Evolutionary conservation across 1,140 invertebrate genomes (phyloP), one percentile per base, ranked within the genome.

Genomic region (Sycophila sp.): DNA sequence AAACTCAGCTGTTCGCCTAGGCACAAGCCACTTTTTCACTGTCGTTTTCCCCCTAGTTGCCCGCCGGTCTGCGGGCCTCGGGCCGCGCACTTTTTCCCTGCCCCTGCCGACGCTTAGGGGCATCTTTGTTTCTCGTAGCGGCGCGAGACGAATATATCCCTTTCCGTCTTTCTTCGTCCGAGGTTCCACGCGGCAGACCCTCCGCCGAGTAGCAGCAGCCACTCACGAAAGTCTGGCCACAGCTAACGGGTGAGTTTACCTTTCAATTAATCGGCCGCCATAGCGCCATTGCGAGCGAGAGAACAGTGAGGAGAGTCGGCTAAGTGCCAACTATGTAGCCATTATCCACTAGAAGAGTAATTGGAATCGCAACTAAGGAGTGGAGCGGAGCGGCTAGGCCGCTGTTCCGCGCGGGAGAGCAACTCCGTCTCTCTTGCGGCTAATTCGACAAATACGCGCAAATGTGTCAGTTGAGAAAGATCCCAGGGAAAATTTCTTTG

Each of bases 281-380:
- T 77, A 76, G 72, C 38, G 17, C 0, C 15, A 19, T 40, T 2
- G 58, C 19, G 24, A 26, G 15, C 8, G 60, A 28, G 8, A 30
- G 30, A 26, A 26, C 42, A 19, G 51, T 22, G 36, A 32, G 28
- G 17, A 65, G 36, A 56, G 70, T 66, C 72, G 69, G 75, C 76
- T 79, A 79, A 82, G 78, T 80, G 76, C 78, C 75, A 81, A 80
- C 78, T 80, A 78, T 79, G 73, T 69, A 73, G 71, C 79, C 79
- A 82, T 83, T 82, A 83, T 82, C 80, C 77, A 80, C 77, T 80
- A 78, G 78, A 80, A 69, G 76, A 81, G 79, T 80, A 83, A 83
- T 81, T 83, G 80, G 74, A 78, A 81, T 81, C 73, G 76, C 75
- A 80, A 78, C 66, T 79, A 75, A 68, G 34, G 32, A 69, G 32